Conservation (phyloP, 2,888 invertebrate species). For the Nycteola revayana region DNA sequence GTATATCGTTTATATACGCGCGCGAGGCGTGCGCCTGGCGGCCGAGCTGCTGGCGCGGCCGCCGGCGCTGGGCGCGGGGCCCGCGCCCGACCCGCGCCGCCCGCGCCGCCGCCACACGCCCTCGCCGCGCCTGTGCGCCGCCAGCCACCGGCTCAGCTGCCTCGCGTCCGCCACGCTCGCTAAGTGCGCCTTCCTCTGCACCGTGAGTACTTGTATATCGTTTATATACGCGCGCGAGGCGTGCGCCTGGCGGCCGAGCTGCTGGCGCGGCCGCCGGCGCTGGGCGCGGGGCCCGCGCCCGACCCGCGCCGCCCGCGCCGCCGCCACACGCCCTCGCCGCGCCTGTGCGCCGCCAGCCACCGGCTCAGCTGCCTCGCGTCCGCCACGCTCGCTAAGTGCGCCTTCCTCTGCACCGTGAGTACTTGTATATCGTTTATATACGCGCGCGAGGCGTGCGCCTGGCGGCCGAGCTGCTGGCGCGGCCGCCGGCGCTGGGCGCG, state of each 20-base stretch:
- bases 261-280: conserved; percentile 93
- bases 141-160: conserved; percentile 92
- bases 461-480: conserved; percentile 93
- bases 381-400: conserved; percentile 96
- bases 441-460: conserved; percentile 90
- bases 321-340: conserved; percentile 53
- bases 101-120: conserved; percentile 50
- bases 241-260: conserved; percentile 94
- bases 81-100: conserved; percentile 23
- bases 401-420: conserved; percentile 96
- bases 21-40: conserved; percentile 93
- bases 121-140: conserved; percentile 86
- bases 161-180: conserved; percentile 95
- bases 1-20: conserved; percentile 42
- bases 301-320: conserved; percentile 38
- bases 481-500: conserved; percentile 91
- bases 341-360: conserved; percentile 92
- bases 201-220: no score
- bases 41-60: conserved; percentile 94
- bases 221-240: conserved; percentile 86
- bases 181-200: conserved; percentile 97
- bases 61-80: conserved; percentile 87
- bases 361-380: conserved; percentile 92
- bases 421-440: no score
- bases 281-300: conserved; percentile 62